Evolutionary conservation across 2,797 vertebrate genomes (phyloP).

Genomic region (Eulemur rubriventer): DNA sequence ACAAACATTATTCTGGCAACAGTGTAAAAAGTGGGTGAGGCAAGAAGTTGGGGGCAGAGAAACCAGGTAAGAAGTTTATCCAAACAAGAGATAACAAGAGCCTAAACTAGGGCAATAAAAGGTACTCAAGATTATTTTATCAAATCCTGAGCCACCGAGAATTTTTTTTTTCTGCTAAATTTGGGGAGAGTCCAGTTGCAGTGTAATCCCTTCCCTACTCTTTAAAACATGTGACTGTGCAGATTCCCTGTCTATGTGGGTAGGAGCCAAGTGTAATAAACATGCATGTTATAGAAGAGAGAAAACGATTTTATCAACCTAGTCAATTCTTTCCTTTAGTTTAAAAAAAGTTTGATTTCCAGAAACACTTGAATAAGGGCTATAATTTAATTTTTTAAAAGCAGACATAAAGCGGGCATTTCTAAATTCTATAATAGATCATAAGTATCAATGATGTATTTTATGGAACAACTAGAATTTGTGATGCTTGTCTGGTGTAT

Average conservation of each 20-base stretch:
- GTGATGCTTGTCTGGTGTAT: neutral
- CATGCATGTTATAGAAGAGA: neutral
- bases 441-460: neutral
- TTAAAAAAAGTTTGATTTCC: neutral
- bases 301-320: neutral
- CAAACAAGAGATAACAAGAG: neutral
- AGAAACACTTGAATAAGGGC: neutral
- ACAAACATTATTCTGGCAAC: neutral
- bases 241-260: neutral
- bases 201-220: neutral
- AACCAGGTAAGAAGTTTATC: neutral
- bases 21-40: neutral
- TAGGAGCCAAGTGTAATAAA: neutral
- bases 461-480: neutral
- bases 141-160: neutral
- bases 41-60: neutral
- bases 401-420: neutral
- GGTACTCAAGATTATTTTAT: neutral
- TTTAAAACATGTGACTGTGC: neutral
- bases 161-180: neutral
- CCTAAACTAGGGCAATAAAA: neutral
- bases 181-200: neutral
- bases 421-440: slow-evolving; percentile 2
- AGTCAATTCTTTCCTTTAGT: neutral
- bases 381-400: slow-evolving; percentile 1